phyloP scores from a whole-genome alignment of 2,888 invertebrate species.

The Neria commutata region DNA sequence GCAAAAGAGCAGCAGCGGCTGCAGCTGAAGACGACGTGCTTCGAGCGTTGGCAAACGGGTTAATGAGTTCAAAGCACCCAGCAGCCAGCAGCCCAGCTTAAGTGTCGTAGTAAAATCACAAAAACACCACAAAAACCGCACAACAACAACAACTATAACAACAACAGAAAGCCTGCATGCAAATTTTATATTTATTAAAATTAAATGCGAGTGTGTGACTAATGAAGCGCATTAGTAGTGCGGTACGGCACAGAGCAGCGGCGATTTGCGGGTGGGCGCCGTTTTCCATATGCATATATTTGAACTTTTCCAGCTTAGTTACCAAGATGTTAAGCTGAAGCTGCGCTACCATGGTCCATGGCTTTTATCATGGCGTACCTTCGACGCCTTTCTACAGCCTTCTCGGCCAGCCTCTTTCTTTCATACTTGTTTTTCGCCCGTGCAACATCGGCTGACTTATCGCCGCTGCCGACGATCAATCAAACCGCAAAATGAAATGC shows the following conservation, averaged over 20 bases:
- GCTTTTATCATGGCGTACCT: too few species aligned
- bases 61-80: conserved; percentile 11
- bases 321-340: too few species aligned
- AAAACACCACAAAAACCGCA: not conserved
- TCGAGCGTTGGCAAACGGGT: too few species aligned
- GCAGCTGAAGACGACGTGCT: too few species aligned
- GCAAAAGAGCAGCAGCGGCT: not conserved
- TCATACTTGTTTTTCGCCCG: too few species aligned
- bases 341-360: too few species aligned
- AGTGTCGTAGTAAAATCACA: not conserved
- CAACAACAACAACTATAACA: not conserved
- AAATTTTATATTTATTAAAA: conserved; percentile 12
- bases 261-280: too few species aligned
- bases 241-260: not conserved
- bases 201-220: not conserved
- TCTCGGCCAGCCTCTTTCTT: too few species aligned
- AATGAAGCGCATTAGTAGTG: conserved; percentile 1
- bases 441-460: too few species aligned
- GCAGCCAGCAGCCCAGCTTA: not conserved
- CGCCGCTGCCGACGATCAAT: not conserved
- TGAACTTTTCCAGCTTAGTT: not conserved
- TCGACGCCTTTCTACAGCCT: too few species aligned
- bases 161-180: not conserved
- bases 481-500: not conserved
- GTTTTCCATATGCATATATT: not conserved